Base-by-base conservation (phyloP, 2,888 invertebrate species). In the Brassicogethes aeneus region DNA sequence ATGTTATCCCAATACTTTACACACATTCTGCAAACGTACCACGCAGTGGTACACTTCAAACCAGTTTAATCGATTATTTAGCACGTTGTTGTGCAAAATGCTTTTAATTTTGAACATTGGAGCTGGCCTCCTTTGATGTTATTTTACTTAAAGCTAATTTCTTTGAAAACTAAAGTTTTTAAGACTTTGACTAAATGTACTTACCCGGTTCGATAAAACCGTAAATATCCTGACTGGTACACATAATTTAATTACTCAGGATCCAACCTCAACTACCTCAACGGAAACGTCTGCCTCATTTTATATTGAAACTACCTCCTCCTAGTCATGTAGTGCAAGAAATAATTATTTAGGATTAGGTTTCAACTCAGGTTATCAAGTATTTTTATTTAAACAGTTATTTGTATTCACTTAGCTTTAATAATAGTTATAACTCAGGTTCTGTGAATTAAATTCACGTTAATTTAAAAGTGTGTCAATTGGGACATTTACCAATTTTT, bases 271-370 rank as follows among this genome's bases (percentile, higher is more conserved):
- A 51, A 49, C 54, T 55, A 52, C 54, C 54, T 55, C 54, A 55
- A 42, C 41, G 51, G 47, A 55, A 56, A 50, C 48, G 40, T 57
- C 56, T 57, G 54, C 58, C 58, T 58, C 57, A 58, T 57, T 47
- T 48, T 51, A 46, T 53, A 53, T 50, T 46, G n/a, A n/a, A 51
- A 47, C 52, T 50, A 53, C 48, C 53, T 51, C 56, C 54, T 54
- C 45, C 61, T 61, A 61, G 61, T 61, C 61, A 61, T 57, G 52
- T 59, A 59, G 57, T 57, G 59, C 57, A 56, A 53, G 50, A 51
- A 39, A 50, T 50, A 39, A 47, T 42, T 44, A 46, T 42, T 42
- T 53, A 54, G 49, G 37, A 37, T 49, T 52, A 51, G 52, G 50
- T 51, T 53, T 38, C 43, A 52, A 52, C 46, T 53, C 52, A 50